phyloP scores from a whole-genome alignment of 2,797 vertebrate genomes.

The Acestrorhynchus altus region DNA sequence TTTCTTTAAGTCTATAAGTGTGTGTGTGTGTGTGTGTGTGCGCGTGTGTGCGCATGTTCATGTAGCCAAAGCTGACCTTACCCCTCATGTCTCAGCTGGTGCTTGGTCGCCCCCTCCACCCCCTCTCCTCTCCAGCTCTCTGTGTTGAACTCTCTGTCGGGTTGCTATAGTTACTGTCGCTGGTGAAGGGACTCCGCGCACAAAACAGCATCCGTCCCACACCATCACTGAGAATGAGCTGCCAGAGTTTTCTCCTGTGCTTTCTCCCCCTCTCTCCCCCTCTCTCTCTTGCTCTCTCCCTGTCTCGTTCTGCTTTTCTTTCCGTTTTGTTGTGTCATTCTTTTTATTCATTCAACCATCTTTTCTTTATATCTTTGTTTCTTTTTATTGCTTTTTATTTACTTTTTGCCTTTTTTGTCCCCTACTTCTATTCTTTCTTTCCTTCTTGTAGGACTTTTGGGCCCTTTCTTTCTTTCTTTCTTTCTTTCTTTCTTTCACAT shows the following conservation, averaged over 20 bases:
- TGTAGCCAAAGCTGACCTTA: constrained; percentile 8
- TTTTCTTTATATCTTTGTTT: not conserved
- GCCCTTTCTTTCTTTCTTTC: not conserved
- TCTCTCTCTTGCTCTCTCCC: not conserved
- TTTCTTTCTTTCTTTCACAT: not conserved
- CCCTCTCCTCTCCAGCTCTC: not conserved
- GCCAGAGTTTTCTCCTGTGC: not conserved
- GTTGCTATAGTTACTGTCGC: constrained; percentile 17
- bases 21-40: not conserved
- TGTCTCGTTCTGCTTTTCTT: too few species aligned
- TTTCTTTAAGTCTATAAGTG: constrained; percentile 1
- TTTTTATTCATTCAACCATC: too few species aligned
- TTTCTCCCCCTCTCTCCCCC: not conserved
- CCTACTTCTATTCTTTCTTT: too few species aligned
- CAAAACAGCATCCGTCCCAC: not conserved
- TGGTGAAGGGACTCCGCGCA: not conserved
- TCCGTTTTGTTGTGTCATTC: too few species aligned
- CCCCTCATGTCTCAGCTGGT: not conserved
- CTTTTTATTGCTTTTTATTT: too few species aligned
- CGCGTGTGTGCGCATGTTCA: not conserved
- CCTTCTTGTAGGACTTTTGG: too few species aligned
- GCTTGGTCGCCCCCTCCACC: too few species aligned
- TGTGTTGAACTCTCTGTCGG: not conserved
- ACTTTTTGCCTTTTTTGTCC: too few species aligned
- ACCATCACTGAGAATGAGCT: not conserved